Conservation (phyloP, 2,113 vertebrate genomes). For the Crotophaga sulcirostris region DNA sequence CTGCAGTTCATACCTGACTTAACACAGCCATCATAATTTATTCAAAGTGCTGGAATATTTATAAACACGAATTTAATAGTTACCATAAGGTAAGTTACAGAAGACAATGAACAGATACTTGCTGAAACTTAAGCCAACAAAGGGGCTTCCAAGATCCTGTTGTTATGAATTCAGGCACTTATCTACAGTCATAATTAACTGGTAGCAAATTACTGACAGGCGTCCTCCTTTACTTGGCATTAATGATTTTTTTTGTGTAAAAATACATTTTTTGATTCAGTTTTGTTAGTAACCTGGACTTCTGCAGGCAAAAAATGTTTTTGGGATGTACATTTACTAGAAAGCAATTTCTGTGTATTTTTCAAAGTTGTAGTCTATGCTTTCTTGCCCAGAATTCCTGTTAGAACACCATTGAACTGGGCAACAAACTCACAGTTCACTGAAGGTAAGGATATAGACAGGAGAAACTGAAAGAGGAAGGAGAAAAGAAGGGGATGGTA, state of each 20-base stretch:
- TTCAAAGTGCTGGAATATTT: background rate
- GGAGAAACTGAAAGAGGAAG: background rate
- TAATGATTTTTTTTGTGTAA: background rate
- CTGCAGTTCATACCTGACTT: background rate
- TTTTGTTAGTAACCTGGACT: background rate
- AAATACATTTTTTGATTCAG: background rate
- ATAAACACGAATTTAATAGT: background rate
- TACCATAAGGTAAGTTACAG: background rate
- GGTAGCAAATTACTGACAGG: background rate
- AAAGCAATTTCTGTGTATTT: background rate
- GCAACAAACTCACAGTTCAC: background rate
- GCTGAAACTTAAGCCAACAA: background rate
- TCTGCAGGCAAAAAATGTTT: background rate
- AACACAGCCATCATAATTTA: background rate
- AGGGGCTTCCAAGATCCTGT: background rate
- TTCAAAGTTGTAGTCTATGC: background rate
- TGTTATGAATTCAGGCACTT: background rate
- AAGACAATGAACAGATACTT: background rate
- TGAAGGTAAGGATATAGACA: background rate
- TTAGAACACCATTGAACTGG: background rate
- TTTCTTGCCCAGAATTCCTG: background rate
- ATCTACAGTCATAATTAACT: background rate
- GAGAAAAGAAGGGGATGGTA: background rate
- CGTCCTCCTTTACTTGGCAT: background rate
- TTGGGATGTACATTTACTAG: background rate